A percentile compares a stretch with the other conserved stretches of the same genome.
Conservation (phyloP, 2,888 invertebrate species). For the Athalia rosae region DNA sequence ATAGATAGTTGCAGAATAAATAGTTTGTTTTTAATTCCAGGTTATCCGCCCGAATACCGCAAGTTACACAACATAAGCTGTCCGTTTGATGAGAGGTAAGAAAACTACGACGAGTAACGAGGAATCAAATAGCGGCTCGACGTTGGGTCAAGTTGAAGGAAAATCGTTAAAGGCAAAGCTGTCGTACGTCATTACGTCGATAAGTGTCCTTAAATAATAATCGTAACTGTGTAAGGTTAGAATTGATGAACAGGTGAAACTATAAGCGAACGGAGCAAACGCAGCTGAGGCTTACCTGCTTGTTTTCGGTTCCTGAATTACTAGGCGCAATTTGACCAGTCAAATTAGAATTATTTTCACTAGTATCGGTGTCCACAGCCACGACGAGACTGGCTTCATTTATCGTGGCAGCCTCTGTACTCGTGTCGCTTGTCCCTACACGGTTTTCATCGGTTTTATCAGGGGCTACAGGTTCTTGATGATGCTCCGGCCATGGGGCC, state of each 20-base stretch:
- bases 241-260: background rate
- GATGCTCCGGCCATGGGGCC: conserved; percentile 87
- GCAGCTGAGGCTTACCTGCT: conserved; percentile 60
- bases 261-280: conserved; percentile 7
- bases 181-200: too few relatives aligned
- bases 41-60: conserved; percentile 21
- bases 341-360: conserved; percentile 49
- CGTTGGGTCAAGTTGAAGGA: too few relatives aligned
- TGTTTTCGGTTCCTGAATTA: conserved; percentile 57
- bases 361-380: conserved; percentile 49
- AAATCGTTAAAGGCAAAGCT: too few relatives aligned
- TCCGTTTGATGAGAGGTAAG: background rate
- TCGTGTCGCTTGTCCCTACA: conserved; percentile 51
- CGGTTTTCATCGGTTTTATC: conserved; percentile 76
- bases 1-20: background rate
- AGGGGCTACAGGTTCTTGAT: conserved; percentile 85
- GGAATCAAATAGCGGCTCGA: background rate
- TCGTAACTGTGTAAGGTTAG: background rate
- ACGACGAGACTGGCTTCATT: conserved; percentile 45
- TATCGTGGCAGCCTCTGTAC: conserved; percentile 51
- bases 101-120: conserved; percentile 9
- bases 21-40: conserved; percentile 18
- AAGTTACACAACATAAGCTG: conserved; percentile 24
- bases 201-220: background rate
- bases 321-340: conserved; percentile 53